These are phyloP conservation scores for Cephalopterus ornatus DNA, from an alignment of 2,113 vertebrate species.

Conservation along the genomic window DNA sequence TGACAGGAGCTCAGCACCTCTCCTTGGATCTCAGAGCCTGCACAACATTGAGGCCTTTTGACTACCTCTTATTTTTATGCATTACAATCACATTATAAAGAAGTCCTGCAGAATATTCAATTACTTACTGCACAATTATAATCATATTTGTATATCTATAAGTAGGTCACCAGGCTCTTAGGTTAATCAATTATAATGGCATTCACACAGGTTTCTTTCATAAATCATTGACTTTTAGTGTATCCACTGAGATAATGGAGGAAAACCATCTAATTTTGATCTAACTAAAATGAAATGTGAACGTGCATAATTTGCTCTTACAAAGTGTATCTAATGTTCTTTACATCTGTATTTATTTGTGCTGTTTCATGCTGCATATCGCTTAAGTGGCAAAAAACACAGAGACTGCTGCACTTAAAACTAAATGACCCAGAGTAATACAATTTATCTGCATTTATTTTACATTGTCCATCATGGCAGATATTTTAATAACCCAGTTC, in stretches of 20 bases:
- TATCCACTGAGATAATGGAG: conserved; percentile 64
- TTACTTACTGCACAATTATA: conserved; percentile 63
- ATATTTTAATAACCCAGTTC: conserved; percentile 43
- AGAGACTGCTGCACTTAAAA: conserved; percentile 35
- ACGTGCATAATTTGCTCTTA: conserved; percentile 33
- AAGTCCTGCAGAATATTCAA: conserved; percentile 53
- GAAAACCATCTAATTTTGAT: conserved; percentile 61
- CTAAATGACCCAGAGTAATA: conserved; percentile 55
- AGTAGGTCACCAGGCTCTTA: conserved; percentile 57
- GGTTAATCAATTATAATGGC: conserved; percentile 67
- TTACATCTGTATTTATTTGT: conserved; percentile 52
- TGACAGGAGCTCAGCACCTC: not conserved
- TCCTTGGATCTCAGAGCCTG: not conserved
- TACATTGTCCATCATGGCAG: conserved; percentile 14
- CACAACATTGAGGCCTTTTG: not conserved
- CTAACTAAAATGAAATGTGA: conserved; percentile 59
- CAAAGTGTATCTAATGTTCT: conserved; percentile 49
- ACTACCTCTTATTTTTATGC: conserved; percentile 15
- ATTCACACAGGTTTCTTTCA: conserved; percentile 50
- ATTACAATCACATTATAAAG: conserved; percentile 37
- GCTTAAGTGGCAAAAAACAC: conserved; percentile 50
- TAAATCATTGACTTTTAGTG: conserved; percentile 68
- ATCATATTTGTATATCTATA: conserved; percentile 61
- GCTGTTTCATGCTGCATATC: conserved; percentile 36
- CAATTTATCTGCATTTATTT: conserved; percentile 35